phyloP scores from a whole-genome alignment of 2,797 vertebrate genomes.

The Pempheris klunzingeri region DNA sequence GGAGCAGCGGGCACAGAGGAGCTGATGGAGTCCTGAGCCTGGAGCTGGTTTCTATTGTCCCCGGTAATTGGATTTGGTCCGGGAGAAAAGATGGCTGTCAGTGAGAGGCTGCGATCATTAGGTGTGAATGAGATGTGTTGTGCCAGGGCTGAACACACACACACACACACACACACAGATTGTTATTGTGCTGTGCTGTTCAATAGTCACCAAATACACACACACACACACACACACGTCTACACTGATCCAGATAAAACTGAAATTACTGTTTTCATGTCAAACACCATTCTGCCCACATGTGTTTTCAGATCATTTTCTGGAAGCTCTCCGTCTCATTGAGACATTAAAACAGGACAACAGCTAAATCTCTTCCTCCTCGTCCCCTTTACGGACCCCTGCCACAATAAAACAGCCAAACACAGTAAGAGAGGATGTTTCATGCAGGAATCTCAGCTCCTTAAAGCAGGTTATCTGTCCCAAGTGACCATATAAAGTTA shows the following conservation, averaged over 20 bases:
- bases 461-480: not conserved
- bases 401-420: not conserved
- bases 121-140: constrained; percentile 74
- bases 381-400: no score
- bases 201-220: constrained; percentile 9
- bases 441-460: not conserved
- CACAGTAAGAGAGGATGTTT: not conserved
- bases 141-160: constrained; percentile 37
- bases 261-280: constrained; percentile 45
- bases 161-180: constrained; percentile 18
- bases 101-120: constrained; percentile 78
- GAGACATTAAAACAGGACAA: constrained; percentile 22
- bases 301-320: constrained; percentile 30
- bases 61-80: constrained; percentile 84
- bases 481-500: not conserved
- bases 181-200: constrained; percentile 42
- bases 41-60: constrained; percentile 80
- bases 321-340: not conserved
- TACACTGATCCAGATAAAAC: constrained; percentile 24
- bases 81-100: constrained; percentile 72
- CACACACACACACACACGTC: not conserved
- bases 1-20: constrained; percentile 56
- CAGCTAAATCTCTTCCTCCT: not conserved
- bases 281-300: constrained; percentile 4
- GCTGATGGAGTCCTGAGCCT: constrained; percentile 66